Evolutionary conservation across 1,140 invertebrate species (phyloP), one percentile per base, ranked within the genome.

Genomic region (Plodia interpunctella): DNA sequence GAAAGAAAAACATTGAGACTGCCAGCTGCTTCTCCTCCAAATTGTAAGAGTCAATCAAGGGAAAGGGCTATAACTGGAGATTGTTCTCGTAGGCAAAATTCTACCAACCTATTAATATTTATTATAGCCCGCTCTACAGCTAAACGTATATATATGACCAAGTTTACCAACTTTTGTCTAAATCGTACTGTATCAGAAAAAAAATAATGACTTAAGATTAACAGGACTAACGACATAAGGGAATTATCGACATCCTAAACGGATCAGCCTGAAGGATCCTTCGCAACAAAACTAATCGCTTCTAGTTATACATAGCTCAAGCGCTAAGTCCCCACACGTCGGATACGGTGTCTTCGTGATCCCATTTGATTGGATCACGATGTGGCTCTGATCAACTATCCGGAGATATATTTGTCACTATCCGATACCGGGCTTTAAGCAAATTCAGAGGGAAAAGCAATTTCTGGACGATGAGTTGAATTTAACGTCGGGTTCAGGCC

Each of bases 331-430:
- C 52, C 59, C 59, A 55, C 59, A 60, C 59, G 59, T 55, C 59
- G 59, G 13, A 18, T 32, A 38, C 59, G 52, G 44, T 60, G 59
- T 60, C 59, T 32, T 55, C 35, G 20, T 55, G 53, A 60, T 60
- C 59, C 59, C 53, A 38, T 55, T 55, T 60, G 59, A 60, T 60
- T 60, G 59, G 59, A 55, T 60, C 59, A 55, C 59, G 59, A 55
- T 60, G 59, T 60, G 59, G 49, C 59, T 53, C 59, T 60, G 59
- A 60, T 60, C 59, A 60, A 60, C 59, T 60, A 60, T 60, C 59
- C 59, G 20, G 18, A 49, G 44, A 54, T 54, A 55, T 60, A 60
- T 60, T 55, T 55, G 59, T 49, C 53, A 49, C 53, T 55, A 60
- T 30, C 56, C 57, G 21, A 59, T 59, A 52, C 49, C 28, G 6